Conservation (phyloP, 2,888 invertebrate species). For the Heteropelma amictum region DNA sequence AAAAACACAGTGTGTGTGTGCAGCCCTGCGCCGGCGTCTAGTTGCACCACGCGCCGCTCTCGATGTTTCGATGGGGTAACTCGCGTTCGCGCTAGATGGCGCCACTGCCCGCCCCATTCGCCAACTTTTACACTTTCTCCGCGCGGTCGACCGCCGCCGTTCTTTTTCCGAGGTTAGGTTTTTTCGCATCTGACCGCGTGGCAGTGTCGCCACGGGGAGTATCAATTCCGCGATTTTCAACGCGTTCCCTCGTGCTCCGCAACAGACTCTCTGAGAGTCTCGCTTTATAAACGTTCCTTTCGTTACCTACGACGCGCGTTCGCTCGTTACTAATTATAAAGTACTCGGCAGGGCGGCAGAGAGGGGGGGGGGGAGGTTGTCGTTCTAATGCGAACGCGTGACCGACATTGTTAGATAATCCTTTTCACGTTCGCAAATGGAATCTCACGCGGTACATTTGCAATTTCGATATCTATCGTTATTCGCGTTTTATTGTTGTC, state of each 20-base stretch:
- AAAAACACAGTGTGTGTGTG: neutral
- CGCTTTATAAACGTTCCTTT: neutral
- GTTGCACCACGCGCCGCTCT: neutral
- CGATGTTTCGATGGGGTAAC: neutral
- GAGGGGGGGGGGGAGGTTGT: too few species aligned
- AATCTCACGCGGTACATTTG: too few species aligned
- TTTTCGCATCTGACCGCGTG: constrained; percentile 41
- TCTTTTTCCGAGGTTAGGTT: constrained; percentile 49
- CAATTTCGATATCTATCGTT: too few species aligned
- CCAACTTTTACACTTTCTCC: neutral
- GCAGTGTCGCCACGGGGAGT: constrained; percentile 34
- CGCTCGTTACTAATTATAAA: constrained; percentile 39
- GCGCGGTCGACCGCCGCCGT: neutral
- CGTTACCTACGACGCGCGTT: constrained; percentile 1
- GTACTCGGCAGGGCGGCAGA: too few species aligned
- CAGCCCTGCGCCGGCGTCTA: neutral
- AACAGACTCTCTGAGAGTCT: neutral
- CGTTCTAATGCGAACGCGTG: constrained; percentile 41
- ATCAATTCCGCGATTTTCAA: constrained; percentile 15
- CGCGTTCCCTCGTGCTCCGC: constrained; percentile 8
- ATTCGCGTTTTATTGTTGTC: too few species aligned
- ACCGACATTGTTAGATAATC: constrained; percentile 50
- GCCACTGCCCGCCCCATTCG: constrained; percentile 11
- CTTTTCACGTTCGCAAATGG: constrained; percentile 11
- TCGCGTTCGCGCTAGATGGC: constrained; percentile 12